A percentile compares a stretch with the other conserved stretches of the same genome.
Conservation (phyloP, 2,888 invertebrate genomes). For the Cataglyphis livida region DNA sequence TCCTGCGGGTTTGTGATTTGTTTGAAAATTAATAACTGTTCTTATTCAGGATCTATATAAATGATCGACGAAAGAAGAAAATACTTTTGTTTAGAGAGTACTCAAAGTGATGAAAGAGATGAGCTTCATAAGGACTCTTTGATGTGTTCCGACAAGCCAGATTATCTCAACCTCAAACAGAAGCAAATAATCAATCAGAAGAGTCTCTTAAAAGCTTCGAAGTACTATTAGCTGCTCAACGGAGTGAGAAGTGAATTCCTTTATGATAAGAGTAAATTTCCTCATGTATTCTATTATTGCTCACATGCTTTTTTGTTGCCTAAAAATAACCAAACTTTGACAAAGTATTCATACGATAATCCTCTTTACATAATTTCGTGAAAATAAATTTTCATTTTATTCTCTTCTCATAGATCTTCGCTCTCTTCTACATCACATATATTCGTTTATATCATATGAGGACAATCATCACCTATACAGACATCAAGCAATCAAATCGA, state of each 20-base stretch:
- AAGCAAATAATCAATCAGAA: constrained; percentile 38
- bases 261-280: constrained; percentile 3
- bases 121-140: constrained; percentile 35
- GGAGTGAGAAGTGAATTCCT: constrained; percentile 23
- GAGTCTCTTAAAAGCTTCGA: constrained; percentile 17
- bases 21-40: constrained; percentile 18
- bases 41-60: constrained; percentile 8
- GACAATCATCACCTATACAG: neutral
- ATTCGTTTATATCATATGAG: neutral
- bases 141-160: constrained; percentile 18
- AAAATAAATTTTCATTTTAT: neutral
- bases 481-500: constrained; percentile 6
- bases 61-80: neutral
- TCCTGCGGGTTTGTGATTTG: neutral
- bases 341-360: neutral
- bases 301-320: neutral
- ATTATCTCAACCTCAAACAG: constrained; percentile 11
- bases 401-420: neutral
- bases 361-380: neutral
- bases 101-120: constrained; percentile 1
- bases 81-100: constrained; percentile 1
- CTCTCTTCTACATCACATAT: neutral
- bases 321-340: neutral
- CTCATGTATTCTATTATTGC: neutral
- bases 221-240: constrained; percentile 27